Base-by-base conservation (phyloP, 1,140 invertebrate genomes). In the Orchesella cincta region DNA sequence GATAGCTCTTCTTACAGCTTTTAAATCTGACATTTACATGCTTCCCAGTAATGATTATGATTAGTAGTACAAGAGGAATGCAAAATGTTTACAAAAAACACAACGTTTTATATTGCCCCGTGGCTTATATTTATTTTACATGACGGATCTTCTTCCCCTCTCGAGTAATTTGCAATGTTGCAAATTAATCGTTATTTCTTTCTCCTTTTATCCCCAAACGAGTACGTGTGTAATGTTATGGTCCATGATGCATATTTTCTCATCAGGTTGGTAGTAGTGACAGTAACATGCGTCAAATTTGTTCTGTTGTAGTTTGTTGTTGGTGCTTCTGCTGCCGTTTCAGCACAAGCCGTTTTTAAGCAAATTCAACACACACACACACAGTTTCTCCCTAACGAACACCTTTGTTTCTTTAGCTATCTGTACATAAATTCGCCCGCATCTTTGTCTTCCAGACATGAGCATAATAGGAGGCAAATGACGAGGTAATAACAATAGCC, bases 1-100 rank as follows among this genome's bases (percentile, higher is more conserved):
- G 62, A 67, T 67, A n/a, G 62, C 31, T 33, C 8, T 67, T 67
- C 62, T 67, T 67, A 67, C 62, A 67, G 62, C 62, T 67, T 67
- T 67, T 67, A 67, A 67, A 67, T 67, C 62, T 33, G 62, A 67
- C 62, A 31, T 67, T 67, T 67, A 67, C 62, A 57, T n/a, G 62
- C 33, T 33, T 33, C 31, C 62, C 26, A 31, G 28, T 67, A 67
- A 67, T 33, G 28, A 67, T 67, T 67, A 31, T 67, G 62, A 67
- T 29, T 67, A 16, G 26, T 57, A n/a, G 12, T 14, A 57, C 52
- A 57, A 3, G 52, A n/a, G 3, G 62, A 67, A 67, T 67, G 26
- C 31, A 29, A 67, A 67, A 67, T 67, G 16, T 16, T 12, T 5
- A 14, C 3, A 57, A 33, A 67, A 67, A 2, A 57, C 52, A 29